Evolutionary conservation across 64 coral and sea anemone genomes (phyloP), one percentile per base, ranked within the genome.

Genomic region (Montipora cactus): DNA sequence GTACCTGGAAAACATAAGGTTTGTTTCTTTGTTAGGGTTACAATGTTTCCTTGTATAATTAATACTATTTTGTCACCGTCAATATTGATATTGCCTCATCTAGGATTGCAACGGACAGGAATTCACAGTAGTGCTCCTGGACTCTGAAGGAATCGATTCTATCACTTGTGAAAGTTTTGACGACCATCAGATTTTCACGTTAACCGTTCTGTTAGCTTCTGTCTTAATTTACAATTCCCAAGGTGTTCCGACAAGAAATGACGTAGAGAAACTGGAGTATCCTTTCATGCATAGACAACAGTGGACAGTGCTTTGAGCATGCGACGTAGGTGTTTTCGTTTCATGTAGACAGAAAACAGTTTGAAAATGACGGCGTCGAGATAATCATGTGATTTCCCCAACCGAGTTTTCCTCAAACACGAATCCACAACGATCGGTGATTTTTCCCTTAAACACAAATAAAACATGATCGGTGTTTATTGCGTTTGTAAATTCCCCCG

Each of bases 241-340:
- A 61, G 89, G 77, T 59, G 78, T 91, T 47, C 78, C 89, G 4
- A 81, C 48, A 5, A 49, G 89, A 22, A 23, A 13, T 69, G 89
- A 91, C 28, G 47, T 91, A 5, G 89, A 91, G 13, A 49, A 59
- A 66, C 89, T 91, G 10, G 89, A 91, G 89, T 91, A 91, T 91
- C 89, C 89, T 91, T 75, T n/a, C 19, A 22, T 67, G 85, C 46
- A 22, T 20, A 18, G 67, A 49, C 3, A 8, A n/a, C 52, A 55
- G 5, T 55, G 52, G 52, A 55, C 52, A 55, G 52, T 55, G 52
- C 52, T 10, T 55, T 55, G 10, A 55, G 52, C 0, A 18, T n/a
- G 47, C 76, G 70, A 19, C 8, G 19, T 7, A 74, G 12, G 70
- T n/a, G 52, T 55, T 55, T 55, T 55, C 52, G 52, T 55, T 55